Evolutionary conservation across 2,113 vertebrate genomes (phyloP).

Genomic region (Ochotona curzoniae): DNA sequence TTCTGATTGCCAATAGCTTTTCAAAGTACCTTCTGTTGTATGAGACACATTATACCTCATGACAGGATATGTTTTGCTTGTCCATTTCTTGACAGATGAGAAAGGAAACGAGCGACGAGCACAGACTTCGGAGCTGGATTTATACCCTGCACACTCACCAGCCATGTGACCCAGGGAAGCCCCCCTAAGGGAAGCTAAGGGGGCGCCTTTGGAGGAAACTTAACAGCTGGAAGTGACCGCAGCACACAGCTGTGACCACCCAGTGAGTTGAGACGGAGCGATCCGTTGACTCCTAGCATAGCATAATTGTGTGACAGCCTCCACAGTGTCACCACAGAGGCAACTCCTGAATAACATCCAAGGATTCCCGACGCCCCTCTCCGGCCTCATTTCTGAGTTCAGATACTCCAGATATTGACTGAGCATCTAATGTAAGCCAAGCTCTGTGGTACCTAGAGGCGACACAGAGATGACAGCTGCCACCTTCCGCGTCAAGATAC

Average conservation of each 20-base stretch:
- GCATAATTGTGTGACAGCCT: rapidly evolving
- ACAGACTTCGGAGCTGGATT: neutral
- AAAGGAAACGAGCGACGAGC: neutral
- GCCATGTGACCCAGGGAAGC: neutral
- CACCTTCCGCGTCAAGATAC: rapidly evolving
- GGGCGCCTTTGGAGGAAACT: no score
- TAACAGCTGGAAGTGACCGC: neutral
- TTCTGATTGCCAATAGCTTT: no score
- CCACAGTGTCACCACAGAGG: neutral
- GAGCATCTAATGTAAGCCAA: neutral
- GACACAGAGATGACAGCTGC: neutral
- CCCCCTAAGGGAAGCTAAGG: neutral
- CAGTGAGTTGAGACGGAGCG: neutral
- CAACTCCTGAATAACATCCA: neutral
- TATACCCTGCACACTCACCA: neutral
- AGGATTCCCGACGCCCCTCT: neutral
- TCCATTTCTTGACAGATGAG: neutral
- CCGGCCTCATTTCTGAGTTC: neutral
- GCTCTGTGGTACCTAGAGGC: rapidly evolving
- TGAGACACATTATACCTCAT: neutral
- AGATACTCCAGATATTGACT: neutral
- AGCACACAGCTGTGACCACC: rapidly evolving
- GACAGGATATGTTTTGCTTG: neutral
- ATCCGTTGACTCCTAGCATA: neutral
- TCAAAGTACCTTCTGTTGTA: neutral